Conservation (phyloP, 53 echinoderm and acorn worm species). For the Stichopus horrens region DNA sequence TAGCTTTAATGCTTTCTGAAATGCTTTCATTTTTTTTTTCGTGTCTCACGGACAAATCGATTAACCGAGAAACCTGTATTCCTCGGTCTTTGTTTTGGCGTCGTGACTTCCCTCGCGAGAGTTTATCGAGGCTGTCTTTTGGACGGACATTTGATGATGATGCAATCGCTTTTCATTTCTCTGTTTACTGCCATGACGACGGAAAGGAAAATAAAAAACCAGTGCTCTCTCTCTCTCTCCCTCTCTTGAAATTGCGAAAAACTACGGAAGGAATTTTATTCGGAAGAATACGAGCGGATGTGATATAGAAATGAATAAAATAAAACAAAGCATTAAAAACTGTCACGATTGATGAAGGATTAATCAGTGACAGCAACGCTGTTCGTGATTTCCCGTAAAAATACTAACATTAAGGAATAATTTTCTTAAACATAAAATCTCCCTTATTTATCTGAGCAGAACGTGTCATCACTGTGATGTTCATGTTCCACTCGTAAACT, state of each 20-base stretch:
- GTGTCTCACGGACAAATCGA: conserved; percentile 18
- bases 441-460: neutral
- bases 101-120: neutral
- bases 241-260: neutral
- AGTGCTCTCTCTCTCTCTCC: neutral
- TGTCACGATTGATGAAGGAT: neutral
- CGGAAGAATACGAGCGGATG: no score
- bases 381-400: neutral
- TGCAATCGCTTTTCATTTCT: neutral
- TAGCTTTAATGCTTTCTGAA: neutral
- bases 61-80: neutral
- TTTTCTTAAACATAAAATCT: neutral
- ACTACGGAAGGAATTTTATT: neutral
- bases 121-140: neutral
- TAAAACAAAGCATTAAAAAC: neutral
- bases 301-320: neutral
- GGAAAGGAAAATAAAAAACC: neutral
- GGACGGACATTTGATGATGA: neutral
- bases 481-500: no score
- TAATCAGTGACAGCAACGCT: neutral
- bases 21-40: conserved; percentile 3
- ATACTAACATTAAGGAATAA: neutral
- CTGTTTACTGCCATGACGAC: neutral
- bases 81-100: no score
- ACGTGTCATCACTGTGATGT: no score